Evolutionary conservation across 2,797 vertebrate genomes (phyloP).

Genomic region (Okamejei kenojei): DNA sequence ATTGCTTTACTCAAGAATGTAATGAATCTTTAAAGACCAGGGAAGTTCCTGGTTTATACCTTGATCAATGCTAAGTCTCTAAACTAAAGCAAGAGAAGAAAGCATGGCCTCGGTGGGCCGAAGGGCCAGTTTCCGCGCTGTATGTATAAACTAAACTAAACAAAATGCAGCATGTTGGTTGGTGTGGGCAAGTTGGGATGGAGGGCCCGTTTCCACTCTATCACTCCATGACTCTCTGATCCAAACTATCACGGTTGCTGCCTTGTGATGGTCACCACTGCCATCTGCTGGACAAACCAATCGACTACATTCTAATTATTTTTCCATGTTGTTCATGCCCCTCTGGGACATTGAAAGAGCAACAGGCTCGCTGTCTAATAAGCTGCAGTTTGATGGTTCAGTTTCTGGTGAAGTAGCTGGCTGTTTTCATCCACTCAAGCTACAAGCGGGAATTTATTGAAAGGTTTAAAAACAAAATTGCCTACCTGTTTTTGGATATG

Average conservation of each 20-base stretch:
- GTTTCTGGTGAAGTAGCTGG: not conserved
- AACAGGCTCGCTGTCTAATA: not conserved
- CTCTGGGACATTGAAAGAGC: not conserved
- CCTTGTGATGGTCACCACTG: not conserved
- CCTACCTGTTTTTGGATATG: not conserved
- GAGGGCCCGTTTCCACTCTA: no score
- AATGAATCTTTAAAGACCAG: no score
- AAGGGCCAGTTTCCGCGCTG: no score
- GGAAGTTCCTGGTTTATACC: no score
- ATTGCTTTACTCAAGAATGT: no score
- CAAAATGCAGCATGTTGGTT: no score
- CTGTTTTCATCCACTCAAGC: not conserved
- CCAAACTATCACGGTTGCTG: not conserved
- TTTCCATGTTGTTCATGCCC: not conserved
- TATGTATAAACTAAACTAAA: no score
- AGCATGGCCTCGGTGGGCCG: no score
- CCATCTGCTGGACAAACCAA: not conserved
- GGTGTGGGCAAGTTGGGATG: not conserved
- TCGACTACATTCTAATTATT: not conserved
- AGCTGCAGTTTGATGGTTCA: not conserved
- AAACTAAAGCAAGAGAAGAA: no score
- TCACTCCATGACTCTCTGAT: no score
- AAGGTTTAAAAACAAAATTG: not conserved
- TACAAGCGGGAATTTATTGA: not conserved
- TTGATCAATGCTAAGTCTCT: no score